Conservation (phyloP, 2,113 vertebrate species). For the Phaethon lepturus region DNA sequence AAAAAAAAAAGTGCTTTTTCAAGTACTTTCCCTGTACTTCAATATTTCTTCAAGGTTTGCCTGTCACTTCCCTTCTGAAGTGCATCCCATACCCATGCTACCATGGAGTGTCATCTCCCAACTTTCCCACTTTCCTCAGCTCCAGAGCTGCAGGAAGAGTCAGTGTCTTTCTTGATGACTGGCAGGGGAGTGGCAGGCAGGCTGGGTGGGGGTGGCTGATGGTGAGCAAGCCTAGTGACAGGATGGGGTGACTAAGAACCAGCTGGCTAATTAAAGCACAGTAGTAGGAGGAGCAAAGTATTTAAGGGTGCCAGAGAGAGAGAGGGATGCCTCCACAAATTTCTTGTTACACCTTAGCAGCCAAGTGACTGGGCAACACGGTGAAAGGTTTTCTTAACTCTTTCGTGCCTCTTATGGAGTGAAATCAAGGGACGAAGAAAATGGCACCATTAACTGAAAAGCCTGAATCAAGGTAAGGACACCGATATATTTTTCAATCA, state of each 20-base stretch:
- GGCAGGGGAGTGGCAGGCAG: conserved; percentile 42
- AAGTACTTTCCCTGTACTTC: not conserved
- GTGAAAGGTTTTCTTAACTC: conserved; percentile 11
- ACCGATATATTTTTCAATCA: not conserved
- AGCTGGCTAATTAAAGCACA: conserved; percentile 65
- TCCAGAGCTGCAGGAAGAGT: not conserved
- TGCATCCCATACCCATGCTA: not conserved
- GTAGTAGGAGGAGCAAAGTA: conserved; percentile 59
- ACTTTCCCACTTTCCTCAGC: not conserved
- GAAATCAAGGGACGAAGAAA: not conserved
- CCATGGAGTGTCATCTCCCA: not conserved
- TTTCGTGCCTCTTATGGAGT: not conserved
- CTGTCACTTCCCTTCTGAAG: not conserved
- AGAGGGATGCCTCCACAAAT: conserved; percentile 16
- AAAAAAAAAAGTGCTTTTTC: not conserved
- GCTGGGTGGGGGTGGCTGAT: conserved; percentile 42
- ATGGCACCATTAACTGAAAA: conserved; percentile 70
- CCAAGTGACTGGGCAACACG: not conserved
- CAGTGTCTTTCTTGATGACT: not conserved
- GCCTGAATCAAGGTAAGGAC: conserved; percentile 61
- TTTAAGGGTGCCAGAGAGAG: conserved; percentile 49
- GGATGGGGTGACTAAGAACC: conserved; percentile 51
- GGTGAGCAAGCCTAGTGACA: conserved; percentile 58
- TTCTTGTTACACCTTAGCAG: conserved; percentile 6
- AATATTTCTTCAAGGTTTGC: not conserved